These are phyloP conservation scores for Cladorhizidae sp. DNA, from an alignment of 37 sponge, comb jelly and placozoan species.

Conservation along the genomic window DNA sequence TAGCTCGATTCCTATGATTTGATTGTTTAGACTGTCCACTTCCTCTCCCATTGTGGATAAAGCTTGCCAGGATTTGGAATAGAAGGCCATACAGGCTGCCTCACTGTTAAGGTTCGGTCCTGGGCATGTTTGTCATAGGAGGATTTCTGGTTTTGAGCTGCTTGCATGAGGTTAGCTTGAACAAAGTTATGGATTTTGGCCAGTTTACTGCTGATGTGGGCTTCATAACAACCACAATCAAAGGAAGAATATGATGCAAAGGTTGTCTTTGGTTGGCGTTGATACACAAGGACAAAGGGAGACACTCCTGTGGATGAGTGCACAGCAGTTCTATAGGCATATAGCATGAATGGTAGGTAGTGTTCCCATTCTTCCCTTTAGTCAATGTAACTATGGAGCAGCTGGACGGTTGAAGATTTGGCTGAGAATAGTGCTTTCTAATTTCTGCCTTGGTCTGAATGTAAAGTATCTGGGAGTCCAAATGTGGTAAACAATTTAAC, in stretches of 20 bases:
- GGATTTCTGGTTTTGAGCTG: too few relatives aligned
- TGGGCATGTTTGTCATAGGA: too few relatives aligned
- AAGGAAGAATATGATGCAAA: neutral
- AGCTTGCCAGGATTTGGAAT: too few relatives aligned
- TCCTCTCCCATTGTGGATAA: too few relatives aligned
- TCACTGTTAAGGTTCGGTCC: too few relatives aligned
- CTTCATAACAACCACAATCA: slow-evolving; percentile 19
- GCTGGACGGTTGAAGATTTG: slow-evolving; percentile 47
- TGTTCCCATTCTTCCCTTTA: slow-evolving; percentile 53
- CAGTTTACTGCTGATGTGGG: slow-evolving; percentile 5
- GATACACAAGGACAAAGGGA: slow-evolving; percentile 67
- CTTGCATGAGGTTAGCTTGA: neutral
- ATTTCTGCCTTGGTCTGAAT: too few relatives aligned
- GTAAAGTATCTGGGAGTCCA: slow-evolving; percentile 44
- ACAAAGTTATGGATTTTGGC: slow-evolving; percentile 34
- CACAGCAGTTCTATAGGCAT: slow-evolving; percentile 64
- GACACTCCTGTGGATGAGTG: slow-evolving; percentile 47
- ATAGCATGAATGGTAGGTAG: slow-evolving; percentile 59
- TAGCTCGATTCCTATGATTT: too few relatives aligned
- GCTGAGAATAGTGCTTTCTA: slow-evolving; percentile 33
- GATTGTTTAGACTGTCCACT: too few relatives aligned
- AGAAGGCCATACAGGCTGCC: too few relatives aligned
- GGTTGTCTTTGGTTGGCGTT: slow-evolving; percentile 31
- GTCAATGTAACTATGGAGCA: slow-evolving; percentile 57
- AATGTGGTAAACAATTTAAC: slow-evolving; percentile 6